Evolutionary conservation across 2,113 vertebrate genomes (phyloP).

Genomic region (Scortum barcoo): DNA sequence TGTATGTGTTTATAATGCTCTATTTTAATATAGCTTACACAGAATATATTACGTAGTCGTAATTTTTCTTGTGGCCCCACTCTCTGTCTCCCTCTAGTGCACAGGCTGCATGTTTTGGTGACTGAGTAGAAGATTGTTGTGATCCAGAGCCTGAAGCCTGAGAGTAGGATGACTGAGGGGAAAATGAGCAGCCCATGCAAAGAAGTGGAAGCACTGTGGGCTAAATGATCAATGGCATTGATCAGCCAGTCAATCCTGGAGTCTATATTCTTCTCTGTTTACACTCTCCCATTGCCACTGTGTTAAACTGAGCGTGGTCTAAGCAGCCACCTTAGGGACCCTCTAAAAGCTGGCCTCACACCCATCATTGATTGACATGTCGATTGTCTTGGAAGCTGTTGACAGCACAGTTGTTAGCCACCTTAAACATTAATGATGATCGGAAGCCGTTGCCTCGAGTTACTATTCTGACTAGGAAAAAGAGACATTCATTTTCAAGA

Average conservation of each 20-base stretch:
- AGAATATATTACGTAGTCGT: conserved; percentile 2
- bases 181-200: conserved; percentile 64
- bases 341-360: conserved; percentile 81
- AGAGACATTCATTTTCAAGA: conserved; percentile 27
- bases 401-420: conserved; percentile 79
- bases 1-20: neutral
- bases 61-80: conserved; percentile 37
- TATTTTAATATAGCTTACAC: neutral
- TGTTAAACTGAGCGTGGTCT: conserved; percentile 85
- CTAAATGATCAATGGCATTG: conserved; percentile 85
- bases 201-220: conserved; percentile 69
- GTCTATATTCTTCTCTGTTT: conserved; percentile 85
- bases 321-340: conserved; percentile 80
- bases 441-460: conserved; percentile 41
- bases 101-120: conserved; percentile 64
- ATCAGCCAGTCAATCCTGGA: conserved; percentile 81
- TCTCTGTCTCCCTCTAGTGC: conserved; percentile 86
- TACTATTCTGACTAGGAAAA: conserved; percentile 37
- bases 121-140: conserved; percentile 65
- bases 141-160: conserved; percentile 63
- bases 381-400: conserved; percentile 83
- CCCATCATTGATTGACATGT: conserved; percentile 84
- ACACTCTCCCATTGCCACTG: conserved; percentile 76
- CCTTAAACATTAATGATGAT: conserved; percentile 80
- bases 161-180: conserved; percentile 54